These are phyloP conservation scores for Drosophila fulvimacula DNA, from an alignment of 2,888 invertebrate species.

Conservation along the genomic window DNA sequence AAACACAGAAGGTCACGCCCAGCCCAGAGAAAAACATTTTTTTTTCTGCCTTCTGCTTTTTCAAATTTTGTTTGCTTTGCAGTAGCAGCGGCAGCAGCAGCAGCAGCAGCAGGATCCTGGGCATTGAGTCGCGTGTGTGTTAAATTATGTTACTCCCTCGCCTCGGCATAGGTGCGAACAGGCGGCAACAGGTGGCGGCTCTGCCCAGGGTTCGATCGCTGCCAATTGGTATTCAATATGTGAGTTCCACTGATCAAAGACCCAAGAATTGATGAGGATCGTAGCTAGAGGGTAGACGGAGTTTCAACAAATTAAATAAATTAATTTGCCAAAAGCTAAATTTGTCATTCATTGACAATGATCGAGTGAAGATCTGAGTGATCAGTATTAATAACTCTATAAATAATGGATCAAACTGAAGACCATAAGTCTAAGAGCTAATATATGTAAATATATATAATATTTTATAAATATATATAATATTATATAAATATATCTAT, in stretches of 20 bases:
- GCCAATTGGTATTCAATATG: conserved; percentile 65
- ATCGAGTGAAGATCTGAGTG: neutral
- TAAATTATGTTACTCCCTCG: conserved; percentile 72
- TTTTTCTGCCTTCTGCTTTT: conserved; percentile 11
- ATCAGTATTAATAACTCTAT: neutral
- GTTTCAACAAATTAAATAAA: conserved; percentile 7
- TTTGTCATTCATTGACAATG: neutral
- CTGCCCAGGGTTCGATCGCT: conserved; percentile 49
- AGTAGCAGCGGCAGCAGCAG: no score
- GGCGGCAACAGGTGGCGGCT: conserved; percentile 60
- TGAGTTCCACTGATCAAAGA: conserved; percentile 18
- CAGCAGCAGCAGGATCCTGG: conserved; percentile 49
- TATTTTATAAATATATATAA: no score
- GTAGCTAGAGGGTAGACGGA: neutral
- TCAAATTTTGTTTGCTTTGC: conserved; percentile 12
- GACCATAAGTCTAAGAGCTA: neutral
- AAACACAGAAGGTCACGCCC: conserved; percentile 72
- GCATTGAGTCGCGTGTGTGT: conserved; percentile 69
- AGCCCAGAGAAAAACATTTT: conserved; percentile 25
- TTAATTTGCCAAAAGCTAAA: conserved; percentile 10
- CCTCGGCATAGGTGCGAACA: conserved; percentile 66
- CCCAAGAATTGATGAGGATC: neutral
- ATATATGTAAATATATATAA: no score
- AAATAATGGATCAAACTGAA: neutral
- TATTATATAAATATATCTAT: no score